Conservation (phyloP, 1,140 invertebrate genomes). For the Scaptodrosophila lebanonensis region DNA sequence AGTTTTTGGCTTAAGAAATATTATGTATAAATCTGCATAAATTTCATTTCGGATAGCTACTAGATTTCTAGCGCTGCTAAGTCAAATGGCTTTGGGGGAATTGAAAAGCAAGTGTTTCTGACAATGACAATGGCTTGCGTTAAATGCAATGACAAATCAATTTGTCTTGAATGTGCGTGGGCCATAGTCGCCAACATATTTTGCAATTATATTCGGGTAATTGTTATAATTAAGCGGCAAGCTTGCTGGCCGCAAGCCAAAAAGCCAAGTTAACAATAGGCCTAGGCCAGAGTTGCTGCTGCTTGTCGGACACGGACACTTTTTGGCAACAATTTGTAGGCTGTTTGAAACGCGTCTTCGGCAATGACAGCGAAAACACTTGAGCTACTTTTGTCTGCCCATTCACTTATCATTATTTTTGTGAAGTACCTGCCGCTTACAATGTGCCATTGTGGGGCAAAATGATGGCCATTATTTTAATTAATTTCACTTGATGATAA, state of each 20-base stretch:
- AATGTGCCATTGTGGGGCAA: constrained; percentile 31
- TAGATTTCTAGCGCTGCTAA: no score
- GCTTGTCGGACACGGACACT: constrained; percentile 12
- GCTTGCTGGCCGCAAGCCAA: no score
- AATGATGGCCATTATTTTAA: constrained; percentile 68
- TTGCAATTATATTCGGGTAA: constrained; percentile 14
- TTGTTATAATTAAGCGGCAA: constrained; percentile 11
- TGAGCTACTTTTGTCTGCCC: constrained; percentile 9
- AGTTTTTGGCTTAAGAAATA: constrained; percentile 29
- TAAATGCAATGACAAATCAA: constrained; percentile 50
- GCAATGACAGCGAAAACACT: neutral
- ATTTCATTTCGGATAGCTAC: constrained; percentile 18
- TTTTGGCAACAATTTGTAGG: constrained; percentile 18
- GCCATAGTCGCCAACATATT: neutral
- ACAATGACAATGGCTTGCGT: no score
- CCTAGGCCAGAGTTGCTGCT: constrained; percentile 9
- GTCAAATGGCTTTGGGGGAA: neutral
- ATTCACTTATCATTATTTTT: constrained; percentile 33
- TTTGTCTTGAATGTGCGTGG: constrained; percentile 13
- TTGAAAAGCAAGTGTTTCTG: no score
- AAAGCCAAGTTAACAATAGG: no score
- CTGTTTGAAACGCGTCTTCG: neutral
- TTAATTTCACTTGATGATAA: constrained; percentile 65
- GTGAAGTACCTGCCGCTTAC: neutral
- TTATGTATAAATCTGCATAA: constrained; percentile 35